A percentile compares a stretch with the other conserved stretches of the same genome.
These are phyloP conservation scores for Stegastes partitus DNA, from an alignment of 2,113 vertebrate species.

Conservation along the genomic window DNA sequence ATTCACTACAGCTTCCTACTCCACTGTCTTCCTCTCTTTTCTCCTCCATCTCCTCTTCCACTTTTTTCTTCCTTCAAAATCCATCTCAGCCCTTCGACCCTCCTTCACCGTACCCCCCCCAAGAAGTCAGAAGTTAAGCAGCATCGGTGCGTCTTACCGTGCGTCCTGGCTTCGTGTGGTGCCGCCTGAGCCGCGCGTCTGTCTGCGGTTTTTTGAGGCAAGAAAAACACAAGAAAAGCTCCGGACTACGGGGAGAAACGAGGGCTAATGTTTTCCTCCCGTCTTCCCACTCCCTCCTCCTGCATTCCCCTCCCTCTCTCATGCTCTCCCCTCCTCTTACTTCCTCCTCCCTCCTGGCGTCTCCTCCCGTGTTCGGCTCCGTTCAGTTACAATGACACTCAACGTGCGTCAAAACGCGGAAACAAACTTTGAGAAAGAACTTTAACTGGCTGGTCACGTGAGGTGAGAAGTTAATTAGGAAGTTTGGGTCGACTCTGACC, in stretches of 20 bases:
- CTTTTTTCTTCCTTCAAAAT: background rate
- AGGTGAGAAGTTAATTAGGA: background rate
- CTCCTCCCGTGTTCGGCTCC: background rate
- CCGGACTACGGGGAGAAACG: background rate
- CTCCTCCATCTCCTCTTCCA: slow-evolving; percentile 17
- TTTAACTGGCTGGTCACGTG: background rate
- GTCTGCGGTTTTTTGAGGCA: background rate
- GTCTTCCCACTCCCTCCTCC: slow-evolving; percentile 15
- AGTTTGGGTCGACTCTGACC: background rate
- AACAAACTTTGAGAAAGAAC: background rate
- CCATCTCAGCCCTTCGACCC: background rate
- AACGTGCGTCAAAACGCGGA: slow-evolving; percentile 17
- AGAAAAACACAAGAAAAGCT: slow-evolving; percentile 3
- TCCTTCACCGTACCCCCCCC: background rate
- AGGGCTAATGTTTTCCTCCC: slow-evolving; percentile 44
- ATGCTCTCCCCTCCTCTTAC: slow-evolving; percentile 33
- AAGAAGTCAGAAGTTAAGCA: background rate
- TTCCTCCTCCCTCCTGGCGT: slow-evolving; percentile 19
- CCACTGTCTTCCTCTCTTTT: slow-evolving; percentile 4
- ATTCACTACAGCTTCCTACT: slow-evolving; percentile 39
- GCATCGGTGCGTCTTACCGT: slow-evolving; percentile 49
- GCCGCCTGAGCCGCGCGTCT: background rate
- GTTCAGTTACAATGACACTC: background rate
- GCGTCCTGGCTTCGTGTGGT: slow-evolving; percentile 17
- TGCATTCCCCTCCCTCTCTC: slow-evolving; percentile 6